Evolutionary conservation across 2,888 invertebrate species (phyloP).

Genomic region (Dryadula phaetusa): DNA sequence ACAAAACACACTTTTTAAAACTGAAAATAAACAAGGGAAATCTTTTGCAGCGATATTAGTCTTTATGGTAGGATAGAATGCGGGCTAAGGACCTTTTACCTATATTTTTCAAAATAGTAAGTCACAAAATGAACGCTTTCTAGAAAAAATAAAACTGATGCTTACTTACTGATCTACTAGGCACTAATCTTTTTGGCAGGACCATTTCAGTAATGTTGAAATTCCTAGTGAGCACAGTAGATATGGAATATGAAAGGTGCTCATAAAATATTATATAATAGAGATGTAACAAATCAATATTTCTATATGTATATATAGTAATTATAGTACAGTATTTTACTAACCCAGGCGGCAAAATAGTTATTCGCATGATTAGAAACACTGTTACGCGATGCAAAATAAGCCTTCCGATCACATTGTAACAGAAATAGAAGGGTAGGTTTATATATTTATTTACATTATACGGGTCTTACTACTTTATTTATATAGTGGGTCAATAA

Average conservation of each 20-base stretch:
- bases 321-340: background rate
- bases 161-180: too few relatives aligned
- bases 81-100: conserved; percentile 9
- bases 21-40: conserved; percentile 35
- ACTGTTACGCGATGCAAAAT: background rate
- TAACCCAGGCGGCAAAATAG: background rate
- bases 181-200: conserved; percentile 3
- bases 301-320: too few relatives aligned
- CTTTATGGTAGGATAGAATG: conserved; percentile 16
- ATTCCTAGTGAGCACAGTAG: background rate
- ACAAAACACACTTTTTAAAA: conserved; percentile 44
- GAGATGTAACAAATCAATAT: background rate
- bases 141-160: conserved; percentile 5
- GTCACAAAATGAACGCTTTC: conserved; percentile 28
- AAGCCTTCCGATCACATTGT: background rate
- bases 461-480: background rate
- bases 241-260: too few relatives aligned
- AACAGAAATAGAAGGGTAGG: background rate
- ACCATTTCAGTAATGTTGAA: too few relatives aligned
- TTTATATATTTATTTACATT: background rate
- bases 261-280: background rate
- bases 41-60: conserved; percentile 28
- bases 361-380: background rate
- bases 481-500: too few relatives aligned
- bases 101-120: conserved; percentile 31